Evolutionary conservation across 2,797 vertebrate species (phyloP).

Genomic region (Leptodactylus fallax): DNA sequence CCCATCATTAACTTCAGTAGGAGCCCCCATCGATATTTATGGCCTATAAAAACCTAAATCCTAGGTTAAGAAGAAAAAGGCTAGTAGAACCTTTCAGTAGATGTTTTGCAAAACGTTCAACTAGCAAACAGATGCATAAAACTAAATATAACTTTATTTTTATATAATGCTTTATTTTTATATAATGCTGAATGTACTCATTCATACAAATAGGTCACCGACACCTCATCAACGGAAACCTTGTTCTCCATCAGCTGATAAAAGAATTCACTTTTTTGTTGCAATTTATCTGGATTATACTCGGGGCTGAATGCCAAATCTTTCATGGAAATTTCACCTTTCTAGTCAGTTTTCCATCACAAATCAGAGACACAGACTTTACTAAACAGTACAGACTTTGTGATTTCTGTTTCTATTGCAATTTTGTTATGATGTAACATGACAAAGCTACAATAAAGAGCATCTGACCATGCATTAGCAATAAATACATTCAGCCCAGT

Average conservation of each 20-base stretch:
- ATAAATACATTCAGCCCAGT: no score
- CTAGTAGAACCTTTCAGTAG: neutral
- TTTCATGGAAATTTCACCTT: neutral
- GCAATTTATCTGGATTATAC: neutral
- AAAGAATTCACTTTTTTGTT: neutral
- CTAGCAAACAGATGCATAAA: no score
- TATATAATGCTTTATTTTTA: neutral
- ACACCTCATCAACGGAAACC: neutral
- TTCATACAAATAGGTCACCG: neutral
- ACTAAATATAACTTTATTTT: neutral
- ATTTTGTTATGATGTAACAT: no score
- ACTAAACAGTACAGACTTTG: neutral
- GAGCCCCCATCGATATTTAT: no score
- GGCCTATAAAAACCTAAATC: no score
- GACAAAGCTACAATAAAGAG: neutral
- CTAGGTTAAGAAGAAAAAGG: neutral
- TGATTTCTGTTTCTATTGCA: no score
- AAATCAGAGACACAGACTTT: neutral
- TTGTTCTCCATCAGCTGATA: constrained; percentile 11
- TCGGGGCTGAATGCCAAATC: neutral
- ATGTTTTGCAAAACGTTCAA: neutral
- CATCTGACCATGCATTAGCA: neutral
- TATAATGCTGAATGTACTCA: neutral
- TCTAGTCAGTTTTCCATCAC: neutral
- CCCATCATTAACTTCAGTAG: no score